These are phyloP conservation scores for Eubucco bourcierii DNA, from an alignment of 2,113 vertebrate genomes.

Conservation along the genomic window DNA sequence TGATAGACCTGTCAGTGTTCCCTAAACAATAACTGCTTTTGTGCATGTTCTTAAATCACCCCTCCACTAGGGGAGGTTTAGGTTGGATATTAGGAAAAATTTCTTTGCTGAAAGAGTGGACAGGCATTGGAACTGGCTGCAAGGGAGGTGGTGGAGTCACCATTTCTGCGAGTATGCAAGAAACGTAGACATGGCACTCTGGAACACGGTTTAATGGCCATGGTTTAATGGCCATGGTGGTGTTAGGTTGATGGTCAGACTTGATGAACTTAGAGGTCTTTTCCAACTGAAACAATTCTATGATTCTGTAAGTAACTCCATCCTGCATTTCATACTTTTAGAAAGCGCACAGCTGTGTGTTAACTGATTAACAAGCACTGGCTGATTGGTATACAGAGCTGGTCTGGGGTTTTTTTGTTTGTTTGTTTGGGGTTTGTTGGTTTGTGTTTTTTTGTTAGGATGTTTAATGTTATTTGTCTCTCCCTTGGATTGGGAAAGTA, in stretches of 20 bases:
- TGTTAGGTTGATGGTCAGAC: too few relatives aligned
- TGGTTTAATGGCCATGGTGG: too few relatives aligned
- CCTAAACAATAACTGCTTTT: not conserved
- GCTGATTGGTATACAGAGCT: not conserved
- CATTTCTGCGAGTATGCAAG: too few relatives aligned
- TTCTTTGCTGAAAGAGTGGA: too few relatives aligned
- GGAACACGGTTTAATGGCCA: too few relatives aligned
- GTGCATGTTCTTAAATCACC: not conserved
- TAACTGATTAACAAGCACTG: not conserved
- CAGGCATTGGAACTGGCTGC: too few relatives aligned
- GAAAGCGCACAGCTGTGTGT: not conserved
- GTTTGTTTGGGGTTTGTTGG: not conserved
- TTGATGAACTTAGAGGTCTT: too few relatives aligned
- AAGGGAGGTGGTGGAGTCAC: too few relatives aligned
- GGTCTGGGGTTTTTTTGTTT: not conserved
- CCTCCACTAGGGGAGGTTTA: too few relatives aligned
- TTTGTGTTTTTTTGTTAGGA: not conserved
- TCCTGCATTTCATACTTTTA: not conserved
- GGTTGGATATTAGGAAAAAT: too few relatives aligned
- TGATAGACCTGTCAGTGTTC: not conserved
- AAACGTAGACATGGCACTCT: too few relatives aligned
- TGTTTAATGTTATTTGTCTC: not conserved
- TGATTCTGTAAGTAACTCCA: not conserved
- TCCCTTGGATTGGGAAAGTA: not conserved
- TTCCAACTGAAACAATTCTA: too few relatives aligned